A percentile compares a stretch with the other conserved stretches of the same genome.
Conservation (phyloP, 2,888 invertebrate genomes). For the Stramonita haemastoma region DNA sequence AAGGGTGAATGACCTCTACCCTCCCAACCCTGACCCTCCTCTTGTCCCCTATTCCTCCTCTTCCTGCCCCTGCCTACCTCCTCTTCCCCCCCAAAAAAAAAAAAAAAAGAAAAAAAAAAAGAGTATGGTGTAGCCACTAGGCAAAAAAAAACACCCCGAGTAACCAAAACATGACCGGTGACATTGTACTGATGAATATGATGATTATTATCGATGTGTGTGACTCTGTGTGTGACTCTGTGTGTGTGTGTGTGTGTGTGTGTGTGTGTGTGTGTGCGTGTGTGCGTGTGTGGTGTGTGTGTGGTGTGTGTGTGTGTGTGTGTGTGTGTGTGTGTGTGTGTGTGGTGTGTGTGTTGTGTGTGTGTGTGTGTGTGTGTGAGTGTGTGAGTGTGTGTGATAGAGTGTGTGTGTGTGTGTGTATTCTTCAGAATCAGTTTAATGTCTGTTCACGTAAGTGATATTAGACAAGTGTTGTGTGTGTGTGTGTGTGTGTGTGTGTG, state of each 20-base stretch:
- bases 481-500: conserved; percentile 10
- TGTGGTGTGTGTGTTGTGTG: not conserved
- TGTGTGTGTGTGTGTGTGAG: no score
- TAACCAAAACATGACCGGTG: not conserved
- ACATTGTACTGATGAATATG: not conserved
- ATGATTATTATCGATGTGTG: not conserved
- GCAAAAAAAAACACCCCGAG: no score
- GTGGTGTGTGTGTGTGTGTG: not conserved
- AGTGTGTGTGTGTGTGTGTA: no score
- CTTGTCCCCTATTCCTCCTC: not conserved
- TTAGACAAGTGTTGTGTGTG: no score
- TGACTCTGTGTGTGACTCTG: not conserved
- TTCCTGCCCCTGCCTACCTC: not conserved
- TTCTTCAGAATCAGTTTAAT: no score
- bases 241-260: conserved; percentile 15
- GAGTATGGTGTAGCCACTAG: no score
- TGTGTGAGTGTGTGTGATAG: no score
- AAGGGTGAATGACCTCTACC: no score
- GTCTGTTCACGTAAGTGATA: no score
- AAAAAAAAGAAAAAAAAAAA: no score
- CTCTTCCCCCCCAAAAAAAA: not conserved
- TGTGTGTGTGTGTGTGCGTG: conserved; percentile 9
- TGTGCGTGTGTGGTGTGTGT: no score
- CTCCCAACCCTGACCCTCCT: not conserved
- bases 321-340: conserved; percentile 17